Percentiles rank a stretch among this genome's conserved stretches.
Evolutionary conservation across 92 coral and sea anemone genomes (phyloP).

Genomic region (Paragorgia papillata): DNA sequence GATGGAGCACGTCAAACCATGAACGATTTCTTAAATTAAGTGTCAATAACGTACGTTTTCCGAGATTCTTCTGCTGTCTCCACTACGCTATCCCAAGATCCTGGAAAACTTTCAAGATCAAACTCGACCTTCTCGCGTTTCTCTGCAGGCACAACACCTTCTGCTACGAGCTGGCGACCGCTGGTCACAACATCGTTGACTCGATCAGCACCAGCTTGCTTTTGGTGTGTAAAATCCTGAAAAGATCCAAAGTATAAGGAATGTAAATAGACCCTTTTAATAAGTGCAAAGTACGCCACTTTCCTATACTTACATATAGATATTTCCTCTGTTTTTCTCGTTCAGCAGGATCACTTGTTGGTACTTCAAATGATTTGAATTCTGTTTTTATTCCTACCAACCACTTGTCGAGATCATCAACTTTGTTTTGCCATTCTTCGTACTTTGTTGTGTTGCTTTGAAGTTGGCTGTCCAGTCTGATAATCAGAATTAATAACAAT

Average conservation of each 20-base stretch:
- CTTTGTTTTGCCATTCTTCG: constrained; percentile 33
- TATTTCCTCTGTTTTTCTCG: constrained; percentile 19
- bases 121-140: constrained; percentile 23
- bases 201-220: constrained; percentile 7
- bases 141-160: constrained; percentile 30
- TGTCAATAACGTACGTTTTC: constrained; percentile 16
- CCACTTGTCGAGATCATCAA: constrained; percentile 27
- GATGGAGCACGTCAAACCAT: too few species aligned
- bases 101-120: constrained; percentile 30
- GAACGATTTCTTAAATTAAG: too few species aligned
- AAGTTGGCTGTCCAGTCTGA: constrained; percentile 1
- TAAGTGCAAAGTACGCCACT: too few species aligned
- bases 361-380: constrained; percentile 5
- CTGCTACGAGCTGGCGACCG: constrained; percentile 23
- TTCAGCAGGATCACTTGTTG: constrained; percentile 13
- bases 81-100: constrained; percentile 25
- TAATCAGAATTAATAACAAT: background rate
- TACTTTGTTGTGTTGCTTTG: constrained; percentile 7
- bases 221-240: constrained; percentile 21
- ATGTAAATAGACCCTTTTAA: background rate
- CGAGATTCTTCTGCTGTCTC: constrained; percentile 15
- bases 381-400: constrained; percentile 6
- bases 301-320: constrained; percentile 6
- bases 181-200: constrained; percentile 17
- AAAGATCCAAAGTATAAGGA: background rate